Percentiles rank a stretch among this genome's conserved stretches.
These are phyloP conservation scores for Ivindomyrus marchei DNA, from an alignment of 2,113 vertebrate genomes.

Conservation along the genomic window DNA sequence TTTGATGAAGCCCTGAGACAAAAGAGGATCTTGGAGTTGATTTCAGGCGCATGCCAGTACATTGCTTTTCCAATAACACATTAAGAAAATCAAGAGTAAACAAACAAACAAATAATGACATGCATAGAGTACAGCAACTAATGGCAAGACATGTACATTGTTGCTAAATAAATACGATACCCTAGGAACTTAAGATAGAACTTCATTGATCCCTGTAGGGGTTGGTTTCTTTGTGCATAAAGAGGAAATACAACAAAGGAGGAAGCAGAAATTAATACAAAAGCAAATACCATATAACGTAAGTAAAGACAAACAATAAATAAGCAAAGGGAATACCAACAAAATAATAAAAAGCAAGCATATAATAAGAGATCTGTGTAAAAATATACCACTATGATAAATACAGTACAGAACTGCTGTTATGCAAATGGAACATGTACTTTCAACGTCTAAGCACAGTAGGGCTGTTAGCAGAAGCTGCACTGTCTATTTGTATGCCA, in stretches of 20 bases:
- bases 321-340: neutral
- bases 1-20: conserved; percentile 74
- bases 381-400: neutral
- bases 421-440: neutral
- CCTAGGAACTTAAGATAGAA: neutral
- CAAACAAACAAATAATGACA: neutral
- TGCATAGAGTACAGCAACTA: neutral
- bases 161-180: neutral
- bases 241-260: neutral
- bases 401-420: neutral
- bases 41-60: neutral
- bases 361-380: neutral
- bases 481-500: neutral
- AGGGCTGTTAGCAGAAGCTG: neutral
- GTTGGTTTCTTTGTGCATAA: neutral
- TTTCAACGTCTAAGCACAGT: neutral
- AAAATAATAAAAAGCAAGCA: neutral
- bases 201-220: neutral
- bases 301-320: neutral
- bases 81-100: neutral
- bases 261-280: neutral
- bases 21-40: neutral
- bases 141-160: neutral
- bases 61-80: neutral
- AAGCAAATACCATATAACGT: neutral